Conservation (phyloP, 1,140 invertebrate genomes). For the Coelopa frigida region DNA sequence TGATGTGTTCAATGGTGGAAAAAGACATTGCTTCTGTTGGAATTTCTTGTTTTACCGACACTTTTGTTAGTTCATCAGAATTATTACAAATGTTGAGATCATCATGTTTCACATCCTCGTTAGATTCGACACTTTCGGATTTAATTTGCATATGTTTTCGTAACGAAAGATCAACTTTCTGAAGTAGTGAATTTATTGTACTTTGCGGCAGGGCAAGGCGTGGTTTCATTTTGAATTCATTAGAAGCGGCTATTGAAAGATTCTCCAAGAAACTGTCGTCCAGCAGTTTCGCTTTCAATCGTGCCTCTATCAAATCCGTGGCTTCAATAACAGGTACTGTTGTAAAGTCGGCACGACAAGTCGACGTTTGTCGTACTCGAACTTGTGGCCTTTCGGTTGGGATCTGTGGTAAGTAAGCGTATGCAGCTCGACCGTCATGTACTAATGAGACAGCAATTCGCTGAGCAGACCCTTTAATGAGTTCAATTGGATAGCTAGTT, state of each 20-base stretch:
- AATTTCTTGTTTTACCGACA: too few relatives aligned
- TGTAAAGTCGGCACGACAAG: constrained; percentile 21
- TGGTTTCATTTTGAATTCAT: constrained; percentile 11
- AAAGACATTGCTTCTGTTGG: too few relatives aligned
- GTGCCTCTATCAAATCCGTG: constrained; percentile 15
- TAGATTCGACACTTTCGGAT: too few relatives aligned
- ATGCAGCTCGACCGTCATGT: constrained; percentile 28
- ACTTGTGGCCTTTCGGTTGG: constrained; percentile 37
- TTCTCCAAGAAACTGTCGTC: constrained; percentile 36
- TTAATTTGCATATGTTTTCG: too few relatives aligned
- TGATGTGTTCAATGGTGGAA: too few relatives aligned
- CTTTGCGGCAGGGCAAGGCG: constrained; percentile 11
- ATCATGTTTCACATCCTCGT: too few relatives aligned
- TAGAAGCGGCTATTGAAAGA: constrained; percentile 25
- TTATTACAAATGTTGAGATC: too few relatives aligned
- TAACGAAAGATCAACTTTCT: constrained; percentile 13
- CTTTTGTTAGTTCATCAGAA: too few relatives aligned
- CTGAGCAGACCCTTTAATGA: background rate
- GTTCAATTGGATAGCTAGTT: too few relatives aligned
- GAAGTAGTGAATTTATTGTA: constrained; percentile 10
- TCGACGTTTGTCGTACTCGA: constrained; percentile 26
- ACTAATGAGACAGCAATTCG: constrained; percentile 13
- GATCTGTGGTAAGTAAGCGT: constrained; percentile 31
- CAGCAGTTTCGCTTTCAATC: constrained; percentile 13
- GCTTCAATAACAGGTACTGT: constrained; percentile 14